Conservation (phyloP, 2,113 vertebrate genomes). For the Dromaius novaehollandiae region DNA sequence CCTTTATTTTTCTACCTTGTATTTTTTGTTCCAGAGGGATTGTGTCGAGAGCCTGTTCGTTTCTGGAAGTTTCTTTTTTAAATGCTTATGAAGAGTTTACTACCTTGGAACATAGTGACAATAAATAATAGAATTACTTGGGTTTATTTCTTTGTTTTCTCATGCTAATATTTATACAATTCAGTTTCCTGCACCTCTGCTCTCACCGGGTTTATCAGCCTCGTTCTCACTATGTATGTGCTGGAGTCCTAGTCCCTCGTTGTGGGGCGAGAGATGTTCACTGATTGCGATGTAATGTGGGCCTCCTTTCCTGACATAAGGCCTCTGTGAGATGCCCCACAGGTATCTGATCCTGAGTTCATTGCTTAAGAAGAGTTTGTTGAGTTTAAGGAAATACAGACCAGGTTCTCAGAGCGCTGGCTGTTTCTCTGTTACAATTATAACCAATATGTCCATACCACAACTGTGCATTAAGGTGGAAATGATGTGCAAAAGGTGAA, state of each 20-base stretch:
- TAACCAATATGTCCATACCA: fast-evolving
- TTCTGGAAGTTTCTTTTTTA: background rate
- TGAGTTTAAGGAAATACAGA: background rate
- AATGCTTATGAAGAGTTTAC: background rate
- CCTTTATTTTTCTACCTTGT: background rate
- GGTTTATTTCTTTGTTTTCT: background rate
- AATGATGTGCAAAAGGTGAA: background rate
- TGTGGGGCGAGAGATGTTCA: fast-evolving
- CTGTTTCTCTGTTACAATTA: background rate
- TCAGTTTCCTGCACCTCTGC: background rate
- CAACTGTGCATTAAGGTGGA: too few relatives aligned
- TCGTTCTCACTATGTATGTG: fast-evolving
- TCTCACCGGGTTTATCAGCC: background rate
- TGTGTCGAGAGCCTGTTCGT: background rate
- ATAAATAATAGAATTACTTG: background rate
- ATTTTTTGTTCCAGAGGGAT: background rate
- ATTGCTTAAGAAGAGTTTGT: background rate
- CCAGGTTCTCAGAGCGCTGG: background rate
- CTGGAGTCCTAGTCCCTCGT: background rate
- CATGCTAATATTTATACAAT: background rate
- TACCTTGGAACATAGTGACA: background rate
- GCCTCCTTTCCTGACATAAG: background rate
- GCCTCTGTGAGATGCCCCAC: background rate
- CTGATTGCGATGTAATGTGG: fast-evolving
- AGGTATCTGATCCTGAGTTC: background rate